phyloP scores from a whole-genome alignment of 1,140 invertebrate genomes.

The Drosophila nannoptera region DNA sequence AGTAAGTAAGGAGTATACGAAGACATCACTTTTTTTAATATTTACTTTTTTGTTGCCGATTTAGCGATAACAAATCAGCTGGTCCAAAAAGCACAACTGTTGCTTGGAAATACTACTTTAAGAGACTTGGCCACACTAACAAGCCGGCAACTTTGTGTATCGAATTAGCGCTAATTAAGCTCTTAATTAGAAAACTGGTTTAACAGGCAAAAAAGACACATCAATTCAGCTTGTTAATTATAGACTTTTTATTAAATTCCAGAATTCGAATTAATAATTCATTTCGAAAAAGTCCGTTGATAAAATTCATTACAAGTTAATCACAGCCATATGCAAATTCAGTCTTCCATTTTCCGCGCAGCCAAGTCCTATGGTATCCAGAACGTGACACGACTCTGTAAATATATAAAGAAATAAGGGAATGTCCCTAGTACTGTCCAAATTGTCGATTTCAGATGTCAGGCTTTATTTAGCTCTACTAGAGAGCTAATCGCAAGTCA shows the following conservation, averaged over 20 bases:
- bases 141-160: neutral
- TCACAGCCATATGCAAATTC: neutral
- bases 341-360: neutral
- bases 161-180: no score
- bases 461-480: conserved; percentile 4
- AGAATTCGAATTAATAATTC: no score
- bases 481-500: neutral
- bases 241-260: neutral
- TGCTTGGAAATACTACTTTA: neutral
- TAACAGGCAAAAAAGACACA: no score
- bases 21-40: no score
- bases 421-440: conserved; percentile 31
- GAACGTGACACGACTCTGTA: conserved; percentile 3
- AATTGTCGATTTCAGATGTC: conserved; percentile 13
- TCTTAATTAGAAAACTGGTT: no score
- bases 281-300: neutral
- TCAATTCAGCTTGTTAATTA: neutral
- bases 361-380: neutral
- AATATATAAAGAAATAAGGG: conserved; percentile 23
- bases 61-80: conserved; percentile 15
- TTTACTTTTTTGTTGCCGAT: neutral
- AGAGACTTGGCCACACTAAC: neutral
- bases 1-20: no score
- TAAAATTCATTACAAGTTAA: neutral
- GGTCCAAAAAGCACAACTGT: conserved; percentile 1